Evolutionary conservation across 2,797 vertebrate species (phyloP).

Genomic region (Melanotaenia nigrans): DNA sequence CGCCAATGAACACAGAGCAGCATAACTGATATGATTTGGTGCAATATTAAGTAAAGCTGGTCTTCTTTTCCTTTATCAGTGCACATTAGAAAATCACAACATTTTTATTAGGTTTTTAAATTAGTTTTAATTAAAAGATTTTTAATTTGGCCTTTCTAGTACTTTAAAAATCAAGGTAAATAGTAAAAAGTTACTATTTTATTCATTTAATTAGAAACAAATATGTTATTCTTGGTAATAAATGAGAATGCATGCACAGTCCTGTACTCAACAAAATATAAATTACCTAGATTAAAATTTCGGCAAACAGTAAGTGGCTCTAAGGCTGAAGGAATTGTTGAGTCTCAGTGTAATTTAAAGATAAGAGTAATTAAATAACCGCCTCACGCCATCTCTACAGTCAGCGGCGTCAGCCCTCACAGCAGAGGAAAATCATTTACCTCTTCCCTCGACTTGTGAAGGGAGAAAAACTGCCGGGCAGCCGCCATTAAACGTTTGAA

Average conservation of each 20-base stretch:
- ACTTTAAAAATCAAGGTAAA: not conserved
- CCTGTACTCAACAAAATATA: not conserved
- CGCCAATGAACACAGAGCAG: not conserved
- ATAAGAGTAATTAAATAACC: conserved; percentile 74
- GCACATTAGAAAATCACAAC: not conserved
- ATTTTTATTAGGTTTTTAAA: no score
- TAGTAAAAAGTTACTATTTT: not conserved
- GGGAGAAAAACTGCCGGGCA: conserved; percentile 43
- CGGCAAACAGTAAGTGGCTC: conserved; percentile 29
- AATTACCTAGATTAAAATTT: not conserved
- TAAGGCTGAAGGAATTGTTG: conserved; percentile 38
- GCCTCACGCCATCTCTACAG: conserved; percentile 60
- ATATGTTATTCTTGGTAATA: not conserved
- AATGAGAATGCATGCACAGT: not conserved
- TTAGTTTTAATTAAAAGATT: not conserved
- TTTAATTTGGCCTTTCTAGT: not conserved
- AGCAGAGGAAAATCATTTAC: conserved; percentile 71
- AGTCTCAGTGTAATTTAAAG: conserved; percentile 51
- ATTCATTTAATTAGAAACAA: not conserved
- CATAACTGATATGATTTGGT: not conserved
- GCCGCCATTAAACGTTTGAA: conserved; percentile 61
- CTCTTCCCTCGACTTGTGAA: conserved; percentile 48
- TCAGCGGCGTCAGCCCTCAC: conserved; percentile 60
- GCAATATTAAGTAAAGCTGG: not conserved
- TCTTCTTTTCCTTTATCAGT: not conserved